A percentile compares a stretch with the other conserved stretches of the same genome.
Conservation (phyloP, 2,113 vertebrate genomes). For the Petromus typicus region DNA sequence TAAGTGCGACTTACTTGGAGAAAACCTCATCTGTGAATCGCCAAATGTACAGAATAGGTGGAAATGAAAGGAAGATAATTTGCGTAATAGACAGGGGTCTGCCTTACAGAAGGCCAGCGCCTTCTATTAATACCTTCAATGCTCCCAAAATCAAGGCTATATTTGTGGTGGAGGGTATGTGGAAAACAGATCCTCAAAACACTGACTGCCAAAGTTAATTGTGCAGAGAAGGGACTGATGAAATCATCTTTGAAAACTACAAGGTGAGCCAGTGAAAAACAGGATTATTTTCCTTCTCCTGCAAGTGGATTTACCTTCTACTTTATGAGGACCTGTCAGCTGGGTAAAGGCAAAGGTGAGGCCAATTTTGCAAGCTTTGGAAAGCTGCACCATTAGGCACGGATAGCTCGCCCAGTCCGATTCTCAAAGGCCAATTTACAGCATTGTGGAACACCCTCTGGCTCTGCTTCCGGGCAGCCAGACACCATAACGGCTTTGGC, state of each 20-base stretch:
- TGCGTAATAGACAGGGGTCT: background rate
- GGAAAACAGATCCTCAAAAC: background rate
- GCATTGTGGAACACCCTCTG: fast-evolving
- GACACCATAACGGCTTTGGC: fast-evolving
- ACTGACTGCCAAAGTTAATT: background rate
- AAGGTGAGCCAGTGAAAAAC: background rate
- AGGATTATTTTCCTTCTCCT: background rate
- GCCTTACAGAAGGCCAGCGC: background rate
- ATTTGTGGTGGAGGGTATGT: background rate
- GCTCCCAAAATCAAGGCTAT: background rate
- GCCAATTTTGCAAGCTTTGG: background rate
- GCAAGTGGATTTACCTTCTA: background rate
- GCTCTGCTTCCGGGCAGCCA: background rate
- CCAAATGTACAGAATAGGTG: background rate
- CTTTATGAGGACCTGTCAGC: background rate
- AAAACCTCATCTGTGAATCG: background rate
- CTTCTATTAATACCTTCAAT: background rate
- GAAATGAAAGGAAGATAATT: background rate
- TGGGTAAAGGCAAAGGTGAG: background rate
- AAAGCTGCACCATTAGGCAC: background rate
- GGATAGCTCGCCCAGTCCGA: background rate
- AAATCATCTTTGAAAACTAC: background rate
- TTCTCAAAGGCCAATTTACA: background rate
- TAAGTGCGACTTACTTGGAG: background rate
- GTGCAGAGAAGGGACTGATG: background rate